phyloP scores from a whole-genome alignment of 2,113 vertebrate genomes.

The Helogale parvula region DNA sequence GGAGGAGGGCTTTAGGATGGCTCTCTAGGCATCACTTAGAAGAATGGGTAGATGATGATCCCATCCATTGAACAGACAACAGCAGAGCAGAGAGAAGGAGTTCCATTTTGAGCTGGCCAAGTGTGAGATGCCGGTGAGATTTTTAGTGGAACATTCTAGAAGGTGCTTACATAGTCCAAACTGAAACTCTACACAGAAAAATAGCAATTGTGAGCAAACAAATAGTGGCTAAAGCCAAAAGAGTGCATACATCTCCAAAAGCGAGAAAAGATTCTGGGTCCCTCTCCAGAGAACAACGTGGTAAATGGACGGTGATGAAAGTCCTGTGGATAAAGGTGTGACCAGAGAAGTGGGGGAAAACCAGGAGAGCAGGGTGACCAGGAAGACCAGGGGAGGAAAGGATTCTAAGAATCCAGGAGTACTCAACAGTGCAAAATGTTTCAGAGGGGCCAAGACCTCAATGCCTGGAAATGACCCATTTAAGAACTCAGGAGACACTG shows the following conservation, averaged over 20 bases:
- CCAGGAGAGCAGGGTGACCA: background rate
- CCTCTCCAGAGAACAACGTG: too few species aligned
- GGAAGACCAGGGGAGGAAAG: background rate
- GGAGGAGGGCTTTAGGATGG: fast-evolving
- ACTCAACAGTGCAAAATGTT: fast-evolving
- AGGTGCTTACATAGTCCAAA: background rate
- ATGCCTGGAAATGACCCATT: background rate
- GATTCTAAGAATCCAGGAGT: fast-evolving
- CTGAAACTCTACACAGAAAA: background rate
- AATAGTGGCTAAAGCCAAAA: background rate
- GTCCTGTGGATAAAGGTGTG: background rate
- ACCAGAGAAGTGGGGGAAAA: too few species aligned
- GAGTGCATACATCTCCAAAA: background rate
- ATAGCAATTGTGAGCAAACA: background rate
- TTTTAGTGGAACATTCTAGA: background rate
- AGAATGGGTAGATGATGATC: fast-evolving
- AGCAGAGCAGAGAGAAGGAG: fast-evolving
- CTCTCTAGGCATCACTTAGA: background rate
- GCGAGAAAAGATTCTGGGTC: background rate
- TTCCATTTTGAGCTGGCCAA: background rate
- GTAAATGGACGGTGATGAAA: fast-evolving
- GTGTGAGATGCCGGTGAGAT: too few species aligned
- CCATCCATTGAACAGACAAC: fast-evolving
- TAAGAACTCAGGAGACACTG: background rate
- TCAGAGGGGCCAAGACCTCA: fast-evolving